These are phyloP conservation scores for Diplogasteroides magnus DNA, from an alignment of 1,140 invertebrate genomes.

Conservation along the genomic window DNA sequence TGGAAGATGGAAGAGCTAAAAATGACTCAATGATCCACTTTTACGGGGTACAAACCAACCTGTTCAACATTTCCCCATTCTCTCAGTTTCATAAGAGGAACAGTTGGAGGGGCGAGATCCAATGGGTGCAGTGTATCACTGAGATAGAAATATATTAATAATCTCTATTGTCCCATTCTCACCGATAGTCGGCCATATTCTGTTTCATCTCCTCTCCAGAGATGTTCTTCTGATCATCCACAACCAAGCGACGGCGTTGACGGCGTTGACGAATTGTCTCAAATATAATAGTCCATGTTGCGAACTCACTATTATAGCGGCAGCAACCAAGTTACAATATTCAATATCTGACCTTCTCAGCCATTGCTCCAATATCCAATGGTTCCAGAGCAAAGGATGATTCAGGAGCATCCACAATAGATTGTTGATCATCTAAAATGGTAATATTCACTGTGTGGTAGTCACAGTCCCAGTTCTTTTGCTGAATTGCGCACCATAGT, in stretches of 20 bases:
- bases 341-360: not conserved
- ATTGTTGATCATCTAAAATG: not conserved
- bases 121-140: constrained; percentile 89
- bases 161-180: too few species aligned
- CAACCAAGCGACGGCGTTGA: constrained; percentile 74
- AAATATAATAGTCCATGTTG: too few species aligned
- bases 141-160: too few species aligned
- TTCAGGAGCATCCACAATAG: not conserved
- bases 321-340: not conserved
- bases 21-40: too few species aligned
- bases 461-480: too few species aligned
- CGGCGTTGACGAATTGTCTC: not conserved
- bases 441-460: too few species aligned
- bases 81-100: constrained; percentile 97
- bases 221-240: constrained; percentile 98
- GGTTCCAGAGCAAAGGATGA: constrained; percentile 78
- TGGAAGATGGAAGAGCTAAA: constrained; percentile 70
- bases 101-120: constrained; percentile 95
- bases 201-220: constrained; percentile 99
- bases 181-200: constrained; percentile 85
- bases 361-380: constrained; percentile 76
- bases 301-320: too few species aligned
- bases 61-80: constrained; percentile 94
- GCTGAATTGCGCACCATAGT: too few species aligned
- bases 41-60: too few species aligned